Evolutionary conservation across 2,797 vertebrate species (phyloP), one percentile per base, ranked within the genome.

Genomic region (Mus caroli): DNA sequence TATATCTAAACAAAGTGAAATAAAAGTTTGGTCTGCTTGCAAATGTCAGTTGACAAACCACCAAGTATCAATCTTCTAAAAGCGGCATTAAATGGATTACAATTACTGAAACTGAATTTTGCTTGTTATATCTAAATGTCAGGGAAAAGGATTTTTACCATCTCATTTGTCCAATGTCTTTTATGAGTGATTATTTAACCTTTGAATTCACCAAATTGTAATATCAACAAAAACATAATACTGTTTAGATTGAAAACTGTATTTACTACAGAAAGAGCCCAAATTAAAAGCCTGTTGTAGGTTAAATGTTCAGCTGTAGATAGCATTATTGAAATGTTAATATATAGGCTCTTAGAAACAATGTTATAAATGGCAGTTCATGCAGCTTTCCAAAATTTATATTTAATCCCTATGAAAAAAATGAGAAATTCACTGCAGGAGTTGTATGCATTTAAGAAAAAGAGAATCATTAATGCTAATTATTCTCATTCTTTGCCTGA

Each of bases 121-220:
- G n/a, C 80, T 96, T 97, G 90, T 97, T 95, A 95, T 60, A 46
- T 96, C 94, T 92, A 97, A 97, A 98, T 98, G 97, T 91, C 97
- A 97, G 77, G 90, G 97, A 90, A 97, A 97, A 96, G 79, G 85
- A 76, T 91, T 98, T 98, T 97, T 84, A 97, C 94, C 56, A 86
- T 98, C 95, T 96, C 97, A 98, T 98, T 98, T 96, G 92, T 98
- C 97, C 96, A 96, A 94, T 62, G 94, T 93, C 87, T 95, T 94
- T 97, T 97, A 89, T 69, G 83, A 97, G 93, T 95, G 94, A 92
- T 96, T 97, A 95, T 98, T 98, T 98, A 98, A 98, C 95, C 97
- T 98, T 93, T 95, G 94, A 94, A 96, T 94, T 24, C 22, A 85
- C 86, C 83, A 54, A 26, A 96, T 96, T 96, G 50, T 96, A 97